Evolutionary conservation across 2,888 invertebrate species (phyloP), one percentile per base, ranked within the genome.

Genomic region (Chrysolina haemoptera): DNA sequence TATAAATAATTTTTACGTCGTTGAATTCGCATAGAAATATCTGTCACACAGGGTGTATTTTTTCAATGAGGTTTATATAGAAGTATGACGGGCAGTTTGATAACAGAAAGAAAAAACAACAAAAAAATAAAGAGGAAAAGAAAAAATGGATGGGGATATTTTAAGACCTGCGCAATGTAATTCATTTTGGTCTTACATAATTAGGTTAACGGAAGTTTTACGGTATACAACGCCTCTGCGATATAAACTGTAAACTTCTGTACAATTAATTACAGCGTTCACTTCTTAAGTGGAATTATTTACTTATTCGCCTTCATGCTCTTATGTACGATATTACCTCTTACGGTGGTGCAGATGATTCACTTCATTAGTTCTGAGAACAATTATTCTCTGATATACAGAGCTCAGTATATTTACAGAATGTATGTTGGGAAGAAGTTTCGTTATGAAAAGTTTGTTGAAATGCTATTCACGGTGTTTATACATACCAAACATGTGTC

Each of bases 241-340:
- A 67, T 41, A 22, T 67, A 50, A 20, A 53, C 18, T 22, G 12
- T 8, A 35, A 53, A 67, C 53, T 67, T 67, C 18, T 53, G 35
- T n/a, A 18, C 12, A 53, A 67, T 27, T 53, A 67, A 67, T 67
- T 67, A 55, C 40, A 40, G 40, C 41, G 22, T 40, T 40, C 50
- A 40, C 35, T 16, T 41, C 40, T 16, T 67, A 40, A 67, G 40
- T 67, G 35, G 55, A 67, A 67, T 40, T 53, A 53, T 67, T 67
- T 67, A 53, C 67, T 55, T 55, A 67, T 53, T 55, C 41, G 50
- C 20, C 41, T 35, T 18, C 41, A 16, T 10, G 53, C 67, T 16
- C 40, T 11, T 46, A 46, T 48, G 14, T 46, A 65, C n/a, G 14
- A 59, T 27, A 59, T 59, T 35, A 27, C 27, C 59, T 35, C 16